These are phyloP conservation scores for Chaetodon trifasciatus DNA, from an alignment of 2,797 vertebrate species.

Conservation along the genomic window DNA sequence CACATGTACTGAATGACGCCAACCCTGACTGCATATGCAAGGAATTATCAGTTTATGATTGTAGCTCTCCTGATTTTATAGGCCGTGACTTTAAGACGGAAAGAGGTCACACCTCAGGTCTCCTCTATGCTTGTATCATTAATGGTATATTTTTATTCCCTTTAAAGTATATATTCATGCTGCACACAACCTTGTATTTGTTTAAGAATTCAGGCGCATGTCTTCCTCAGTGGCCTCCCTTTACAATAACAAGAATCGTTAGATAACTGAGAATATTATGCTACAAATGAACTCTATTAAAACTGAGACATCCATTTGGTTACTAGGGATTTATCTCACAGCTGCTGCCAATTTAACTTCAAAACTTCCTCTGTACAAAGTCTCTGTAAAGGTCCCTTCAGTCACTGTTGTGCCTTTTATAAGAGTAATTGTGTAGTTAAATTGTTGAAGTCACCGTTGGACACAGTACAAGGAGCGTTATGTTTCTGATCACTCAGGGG, in stretches of 20 bases:
- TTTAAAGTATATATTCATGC: background rate
- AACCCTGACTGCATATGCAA: conserved; percentile 64
- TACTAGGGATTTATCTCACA: conserved; percentile 40
- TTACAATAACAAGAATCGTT: conserved; percentile 16
- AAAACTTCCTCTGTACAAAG: conserved; percentile 18
- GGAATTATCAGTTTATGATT: conserved; percentile 64
- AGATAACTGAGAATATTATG: conserved; percentile 1
- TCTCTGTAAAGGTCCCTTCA: conserved; percentile 31
- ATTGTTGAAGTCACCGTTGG: conserved; percentile 59
- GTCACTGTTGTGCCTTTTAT: conserved; percentile 47
- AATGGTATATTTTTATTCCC: conserved; percentile 4
- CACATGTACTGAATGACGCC: conserved; percentile 51
- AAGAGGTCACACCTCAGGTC: conserved; percentile 30
- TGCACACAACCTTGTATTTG: conserved; percentile 7
- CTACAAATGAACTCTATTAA: conserved; percentile 24
- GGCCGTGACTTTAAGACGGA: conserved; percentile 24
- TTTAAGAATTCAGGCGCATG: no score
- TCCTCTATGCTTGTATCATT: conserved; percentile 16
- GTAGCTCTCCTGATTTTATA: conserved; percentile 37
- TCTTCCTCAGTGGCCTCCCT: conserved; percentile 6
- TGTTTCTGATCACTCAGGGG: conserved; percentile 48
- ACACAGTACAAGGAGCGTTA: conserved; percentile 33
- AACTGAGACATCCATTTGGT: conserved; percentile 23
- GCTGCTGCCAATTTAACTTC: conserved; percentile 44
- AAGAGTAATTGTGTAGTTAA: conserved; percentile 44